Conservation (phyloP, 1,140 invertebrate genomes). For the Chrysomallon squamiferum region DNA sequence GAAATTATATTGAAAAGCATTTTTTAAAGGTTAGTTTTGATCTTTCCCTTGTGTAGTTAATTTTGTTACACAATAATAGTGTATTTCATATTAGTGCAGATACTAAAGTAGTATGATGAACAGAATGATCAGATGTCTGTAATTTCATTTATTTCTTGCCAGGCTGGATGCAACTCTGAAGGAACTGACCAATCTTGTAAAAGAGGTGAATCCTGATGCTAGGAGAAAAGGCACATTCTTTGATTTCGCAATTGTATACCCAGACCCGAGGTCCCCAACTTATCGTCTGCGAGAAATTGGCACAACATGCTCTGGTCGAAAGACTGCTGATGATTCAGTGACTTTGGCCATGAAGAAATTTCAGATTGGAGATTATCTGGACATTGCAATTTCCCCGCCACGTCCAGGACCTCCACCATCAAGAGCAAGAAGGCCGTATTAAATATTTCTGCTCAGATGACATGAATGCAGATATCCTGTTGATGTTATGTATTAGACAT, state of each 20-base stretch:
- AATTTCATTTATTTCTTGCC: constrained; percentile 5
- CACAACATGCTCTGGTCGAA: constrained; percentile 84
- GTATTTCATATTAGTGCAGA: too few relatives aligned
- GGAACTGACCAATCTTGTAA: constrained; percentile 93
- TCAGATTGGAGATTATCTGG: constrained; percentile 87
- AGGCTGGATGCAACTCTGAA: constrained; percentile 94
- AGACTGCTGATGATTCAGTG: constrained; percentile 73
- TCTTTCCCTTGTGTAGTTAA: too few relatives aligned
- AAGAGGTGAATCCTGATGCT: constrained; percentile 97
- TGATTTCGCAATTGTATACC: constrained; percentile 95
- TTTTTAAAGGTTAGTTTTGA: too few relatives aligned
- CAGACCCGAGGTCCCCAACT: constrained; percentile 81
- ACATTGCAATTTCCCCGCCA: constrained; percentile 94
- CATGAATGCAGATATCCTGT: too few relatives aligned
- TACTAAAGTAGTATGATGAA: too few relatives aligned
- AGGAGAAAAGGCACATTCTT: constrained; percentile 96
- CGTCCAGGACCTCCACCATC: constrained; percentile 29
- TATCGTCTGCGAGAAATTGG: constrained; percentile 93
- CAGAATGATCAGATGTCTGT: too few relatives aligned
- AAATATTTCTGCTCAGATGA: too few relatives aligned
- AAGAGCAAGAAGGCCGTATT: constrained; percentile 37
- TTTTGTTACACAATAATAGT: too few relatives aligned
- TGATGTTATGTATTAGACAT: too few relatives aligned
- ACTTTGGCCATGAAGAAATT: constrained; percentile 62
- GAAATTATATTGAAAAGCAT: too few relatives aligned